Evolutionary conservation across 2,797 vertebrate species (phyloP), one percentile per base, ranked within the genome.

Genomic region (Clangula hyemalis): DNA sequence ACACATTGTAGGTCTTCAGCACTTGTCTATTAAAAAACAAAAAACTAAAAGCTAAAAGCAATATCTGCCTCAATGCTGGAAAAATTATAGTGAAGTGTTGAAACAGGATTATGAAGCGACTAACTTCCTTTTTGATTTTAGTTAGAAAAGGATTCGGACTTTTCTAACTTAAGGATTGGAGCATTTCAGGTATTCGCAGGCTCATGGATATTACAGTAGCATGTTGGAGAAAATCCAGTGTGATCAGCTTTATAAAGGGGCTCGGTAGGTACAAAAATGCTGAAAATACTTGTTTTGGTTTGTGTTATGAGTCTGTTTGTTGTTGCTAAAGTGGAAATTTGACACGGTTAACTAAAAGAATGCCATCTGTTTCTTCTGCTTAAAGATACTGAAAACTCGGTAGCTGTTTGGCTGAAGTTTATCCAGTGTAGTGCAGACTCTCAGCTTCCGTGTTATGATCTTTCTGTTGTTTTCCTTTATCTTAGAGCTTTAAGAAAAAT

Each of bases 231-330:
- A 99, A 98, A 97, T 98, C 98, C 98, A 99, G 98, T 65, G 98
- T 99, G 98, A 98, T 99, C 97, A 97, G 98, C 98, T 98, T 99
- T 98, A 99, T 99, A 97, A 99, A 99, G 97, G 98, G 98, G 41
- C 98, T 99, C 65, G 99, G 99, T 99, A 99, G 98, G 99, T 98
- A 88, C 57, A 77, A 90, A 92, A 89, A 73, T 77, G 78, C 36
- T 38, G 82, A 68, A 77, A 62, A 34, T 88, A 45, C 49, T 5
- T 87, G 47, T 95, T 89, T 86, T 28, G 6, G 3, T 90, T 54
- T 83, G 30, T 91, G n/a, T 45, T 76, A 38, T 1, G 93, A 34
- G 34, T 75, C 76, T 86, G 27, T 69, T 62, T 2, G 2, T 32
- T 51, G 36, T 89, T 94, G 65, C 60, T 94, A 2, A 73, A 62